These are phyloP conservation scores for Tauraco hartlaubi DNA, from an alignment of 2,797 vertebrate species.

Conservation along the genomic window DNA sequence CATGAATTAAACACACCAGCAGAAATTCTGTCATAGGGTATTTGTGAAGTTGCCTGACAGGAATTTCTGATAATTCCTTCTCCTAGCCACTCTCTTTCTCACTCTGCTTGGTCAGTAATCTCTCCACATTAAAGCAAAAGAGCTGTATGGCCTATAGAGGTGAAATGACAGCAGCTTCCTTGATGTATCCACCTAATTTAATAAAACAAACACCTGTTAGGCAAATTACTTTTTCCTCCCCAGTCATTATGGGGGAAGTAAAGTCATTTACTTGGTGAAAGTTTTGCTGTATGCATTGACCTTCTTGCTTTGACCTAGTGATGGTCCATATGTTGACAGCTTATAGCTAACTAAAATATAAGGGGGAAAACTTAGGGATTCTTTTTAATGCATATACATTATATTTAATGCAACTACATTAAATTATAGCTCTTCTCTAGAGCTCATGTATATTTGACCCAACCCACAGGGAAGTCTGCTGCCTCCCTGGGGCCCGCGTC, in stretches of 20 bases:
- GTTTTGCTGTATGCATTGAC: background rate
- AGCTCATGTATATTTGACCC: background rate
- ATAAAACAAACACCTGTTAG: background rate
- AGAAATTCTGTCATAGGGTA: background rate
- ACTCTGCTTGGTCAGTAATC: background rate
- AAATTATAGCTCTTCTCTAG: background rate
- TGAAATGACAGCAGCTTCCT: background rate
- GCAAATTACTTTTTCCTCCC: background rate
- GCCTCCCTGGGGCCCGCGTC: no score
- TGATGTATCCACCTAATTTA: accelerated
- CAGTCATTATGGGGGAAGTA: background rate
- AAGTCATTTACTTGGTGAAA: background rate
- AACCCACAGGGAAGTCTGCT: no score
- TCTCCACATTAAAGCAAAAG: background rate
- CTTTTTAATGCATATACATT: background rate
- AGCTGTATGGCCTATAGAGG: background rate
- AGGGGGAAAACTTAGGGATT: accelerated
- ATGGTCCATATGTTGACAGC: background rate
- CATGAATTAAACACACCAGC: background rate
- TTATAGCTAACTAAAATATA: background rate
- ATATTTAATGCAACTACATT: background rate
- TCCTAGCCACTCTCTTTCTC: background rate
- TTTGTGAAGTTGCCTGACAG: background rate
- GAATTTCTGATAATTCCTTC: background rate
- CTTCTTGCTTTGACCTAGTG: background rate